phyloP scores from a whole-genome alignment of 1,140 invertebrate genomes.

The Bombus huntii region DNA sequence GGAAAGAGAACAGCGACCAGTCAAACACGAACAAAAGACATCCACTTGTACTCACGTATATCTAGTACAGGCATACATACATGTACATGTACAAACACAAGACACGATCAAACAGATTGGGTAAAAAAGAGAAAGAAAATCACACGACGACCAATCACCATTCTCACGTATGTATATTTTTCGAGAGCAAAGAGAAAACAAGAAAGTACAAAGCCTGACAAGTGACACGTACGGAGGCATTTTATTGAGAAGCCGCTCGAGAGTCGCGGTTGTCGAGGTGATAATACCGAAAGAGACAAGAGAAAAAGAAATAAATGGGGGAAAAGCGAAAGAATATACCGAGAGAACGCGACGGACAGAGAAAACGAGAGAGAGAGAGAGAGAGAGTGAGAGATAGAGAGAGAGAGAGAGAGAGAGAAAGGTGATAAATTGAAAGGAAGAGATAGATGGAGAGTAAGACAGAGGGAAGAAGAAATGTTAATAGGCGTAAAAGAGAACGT shows the following conservation, averaged over 20 bases:
- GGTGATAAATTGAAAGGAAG: not conserved
- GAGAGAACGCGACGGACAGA: not conserved
- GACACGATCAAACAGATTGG: conserved; percentile 18
- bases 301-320: conserved; percentile 24
- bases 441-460: conserved; percentile 9
- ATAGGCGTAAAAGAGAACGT: not conserved
- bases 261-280: conserved; percentile 63
- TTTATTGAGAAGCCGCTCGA: conserved; percentile 82
- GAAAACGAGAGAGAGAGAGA: not conserved
- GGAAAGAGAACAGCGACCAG: conserved; percentile 51
- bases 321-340: conserved; percentile 5
- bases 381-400: too few species aligned
- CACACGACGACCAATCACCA: conserved; percentile 52
- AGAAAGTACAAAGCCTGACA: conserved; percentile 63
- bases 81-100: not conserved
- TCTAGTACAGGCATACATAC: not conserved
- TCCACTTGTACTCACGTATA: not conserved
- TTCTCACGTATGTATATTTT: conserved; percentile 53
- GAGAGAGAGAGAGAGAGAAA: conserved; percentile 9
- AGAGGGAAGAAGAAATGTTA: conserved; percentile 23
- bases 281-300: conserved; percentile 43
- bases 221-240: conserved; percentile 79
- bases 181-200: conserved; percentile 58
- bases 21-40: conserved; percentile 37
- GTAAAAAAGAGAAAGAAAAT: conserved; percentile 11